Conservation (phyloP, 2,797 vertebrate genomes). For the Ispidina lecontei region DNA sequence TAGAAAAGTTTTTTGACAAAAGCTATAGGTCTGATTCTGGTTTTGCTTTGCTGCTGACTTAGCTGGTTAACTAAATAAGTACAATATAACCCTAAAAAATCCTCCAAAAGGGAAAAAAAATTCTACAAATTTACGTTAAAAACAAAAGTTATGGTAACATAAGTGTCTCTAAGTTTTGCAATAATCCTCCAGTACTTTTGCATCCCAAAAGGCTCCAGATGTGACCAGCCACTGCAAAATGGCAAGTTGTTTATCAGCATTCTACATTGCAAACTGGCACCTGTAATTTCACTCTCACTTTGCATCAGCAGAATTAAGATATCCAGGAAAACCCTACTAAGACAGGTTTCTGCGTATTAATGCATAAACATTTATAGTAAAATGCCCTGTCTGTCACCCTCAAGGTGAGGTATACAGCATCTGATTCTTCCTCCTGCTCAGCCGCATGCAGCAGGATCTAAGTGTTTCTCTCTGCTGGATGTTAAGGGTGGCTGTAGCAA, state of each 20-base stretch:
- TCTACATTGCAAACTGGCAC: slow-evolving; percentile 70
- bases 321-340: slow-evolving; percentile 46
- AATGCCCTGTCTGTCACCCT: slow-evolving; percentile 3
- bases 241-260: slow-evolving; percentile 81
- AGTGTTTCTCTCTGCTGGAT: slow-evolving; percentile 5
- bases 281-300: slow-evolving; percentile 78
- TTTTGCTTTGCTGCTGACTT: slow-evolving; percentile 54
- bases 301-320: slow-evolving; percentile 76
- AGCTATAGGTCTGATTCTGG: slow-evolving; percentile 40
- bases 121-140: slow-evolving; percentile 75
- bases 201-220: slow-evolving; percentile 83
- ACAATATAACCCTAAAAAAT: slow-evolving; percentile 28
- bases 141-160: slow-evolving; percentile 76
- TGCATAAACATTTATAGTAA: not conserved
- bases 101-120: not conserved
- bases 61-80: slow-evolving; percentile 34
- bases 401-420: not conserved
- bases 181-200: slow-evolving; percentile 81
- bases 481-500: not conserved
- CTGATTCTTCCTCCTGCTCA: not conserved
- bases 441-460: not conserved
- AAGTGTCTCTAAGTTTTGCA: slow-evolving; percentile 81
- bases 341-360: slow-evolving; percentile 43
- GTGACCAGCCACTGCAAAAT: slow-evolving; percentile 84
- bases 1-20: slow-evolving; percentile 77